These are phyloP conservation scores for Hippocampus comes DNA, from an alignment of 2,113 vertebrate genomes.

Conservation along the genomic window DNA sequence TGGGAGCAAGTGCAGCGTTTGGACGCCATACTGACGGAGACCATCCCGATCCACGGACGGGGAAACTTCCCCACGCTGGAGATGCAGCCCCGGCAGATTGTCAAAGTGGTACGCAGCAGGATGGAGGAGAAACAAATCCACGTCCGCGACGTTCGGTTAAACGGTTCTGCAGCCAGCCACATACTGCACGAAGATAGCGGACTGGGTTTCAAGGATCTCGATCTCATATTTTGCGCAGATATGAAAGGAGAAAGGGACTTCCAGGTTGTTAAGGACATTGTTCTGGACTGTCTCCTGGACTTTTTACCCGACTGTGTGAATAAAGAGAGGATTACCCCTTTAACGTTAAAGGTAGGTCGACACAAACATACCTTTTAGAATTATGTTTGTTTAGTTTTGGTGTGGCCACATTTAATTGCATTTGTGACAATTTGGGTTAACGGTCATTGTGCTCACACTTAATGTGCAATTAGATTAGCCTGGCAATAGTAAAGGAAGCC, in stretches of 20 bases:
- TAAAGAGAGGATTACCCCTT: conserved; percentile 92
- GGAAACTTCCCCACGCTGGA: conserved; percentile 97
- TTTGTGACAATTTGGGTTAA: conserved; percentile 25
- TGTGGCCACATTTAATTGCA: conserved; percentile 22
- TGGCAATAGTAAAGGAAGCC: conserved; percentile 51
- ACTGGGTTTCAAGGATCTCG: conserved; percentile 95
- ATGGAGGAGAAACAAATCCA: conserved; percentile 87
- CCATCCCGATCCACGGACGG: conserved; percentile 95
- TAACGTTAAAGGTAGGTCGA: conserved; percentile 89
- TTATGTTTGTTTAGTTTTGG: conserved; percentile 14
- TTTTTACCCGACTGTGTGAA: conserved; percentile 97
- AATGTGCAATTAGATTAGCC: conserved; percentile 53
- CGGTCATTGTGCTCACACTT: conserved; percentile 15
- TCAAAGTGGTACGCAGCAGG: conserved; percentile 88
- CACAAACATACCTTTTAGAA: background rate
- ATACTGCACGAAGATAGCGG: conserved; percentile 93
- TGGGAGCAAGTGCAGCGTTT: conserved; percentile 98
- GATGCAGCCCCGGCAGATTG: conserved; percentile 93
- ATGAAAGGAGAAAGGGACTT: conserved; percentile 92
- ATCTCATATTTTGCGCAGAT: conserved; percentile 96
- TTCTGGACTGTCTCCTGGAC: conserved; percentile 96
- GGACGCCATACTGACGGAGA: conserved; percentile 91
- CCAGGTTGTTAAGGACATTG: conserved; percentile 95
- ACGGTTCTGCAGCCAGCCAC: conserved; percentile 95
- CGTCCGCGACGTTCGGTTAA: conserved; percentile 90